phyloP scores from a whole-genome alignment of 2,113 vertebrate genomes.

The Leptocoma aspasia region DNA sequence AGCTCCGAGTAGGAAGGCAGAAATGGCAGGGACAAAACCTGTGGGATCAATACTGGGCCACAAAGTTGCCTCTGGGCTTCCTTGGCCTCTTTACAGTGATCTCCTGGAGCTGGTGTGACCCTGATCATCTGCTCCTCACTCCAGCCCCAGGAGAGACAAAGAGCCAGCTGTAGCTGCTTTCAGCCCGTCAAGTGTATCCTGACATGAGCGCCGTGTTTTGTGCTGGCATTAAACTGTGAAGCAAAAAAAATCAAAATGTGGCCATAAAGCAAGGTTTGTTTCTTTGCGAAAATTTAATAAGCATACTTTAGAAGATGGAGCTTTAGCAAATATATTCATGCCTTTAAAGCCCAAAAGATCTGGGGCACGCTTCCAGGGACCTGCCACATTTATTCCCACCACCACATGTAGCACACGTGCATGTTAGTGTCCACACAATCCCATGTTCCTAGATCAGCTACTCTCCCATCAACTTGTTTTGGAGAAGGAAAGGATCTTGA shows the following conservation, averaged over 20 bases:
- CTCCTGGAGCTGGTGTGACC: not conserved
- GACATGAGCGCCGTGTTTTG: rapidly evolving
- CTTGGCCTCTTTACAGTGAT: not conserved
- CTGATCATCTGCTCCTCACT: not conserved
- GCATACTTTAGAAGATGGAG: not conserved
- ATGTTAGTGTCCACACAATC: not conserved
- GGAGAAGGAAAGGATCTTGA: not conserved
- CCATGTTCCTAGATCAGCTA: not conserved
- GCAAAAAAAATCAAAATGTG: not conserved
- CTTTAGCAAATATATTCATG: not conserved
- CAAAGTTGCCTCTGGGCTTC: not conserved
- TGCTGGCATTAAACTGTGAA: not conserved
- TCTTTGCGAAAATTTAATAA: not conserved
- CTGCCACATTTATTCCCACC: not conserved
- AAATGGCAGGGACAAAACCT: not conserved
- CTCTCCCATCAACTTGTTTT: not conserved
- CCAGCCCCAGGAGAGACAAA: rapidly evolving
- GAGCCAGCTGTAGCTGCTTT: not conserved
- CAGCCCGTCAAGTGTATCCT: not conserved
- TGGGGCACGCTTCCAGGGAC: rapidly evolving
- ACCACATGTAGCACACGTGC: rapidly evolving
- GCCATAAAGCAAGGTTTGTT: not conserved
- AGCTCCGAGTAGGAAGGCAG: not conserved
- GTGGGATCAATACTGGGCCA: not conserved
- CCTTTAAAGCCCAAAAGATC: not conserved